Evolutionary conservation across 2,113 vertebrate species (phyloP).

Genomic region (Callorhinus ursinus): DNA sequence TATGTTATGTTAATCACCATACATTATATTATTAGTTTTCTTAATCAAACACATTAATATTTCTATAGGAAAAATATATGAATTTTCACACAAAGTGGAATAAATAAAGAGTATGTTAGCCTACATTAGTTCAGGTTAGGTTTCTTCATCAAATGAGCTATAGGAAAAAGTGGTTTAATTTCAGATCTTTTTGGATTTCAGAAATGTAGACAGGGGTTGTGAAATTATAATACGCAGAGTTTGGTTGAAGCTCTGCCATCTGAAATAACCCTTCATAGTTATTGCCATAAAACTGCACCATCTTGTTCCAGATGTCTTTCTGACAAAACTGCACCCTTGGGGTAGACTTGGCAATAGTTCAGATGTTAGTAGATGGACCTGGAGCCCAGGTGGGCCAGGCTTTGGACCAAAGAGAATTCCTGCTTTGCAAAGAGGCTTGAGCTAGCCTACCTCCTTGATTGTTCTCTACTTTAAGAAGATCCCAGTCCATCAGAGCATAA

Average conservation of each 20-base stretch:
- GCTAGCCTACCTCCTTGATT: background rate
- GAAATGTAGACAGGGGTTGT: background rate
- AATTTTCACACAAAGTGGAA: background rate
- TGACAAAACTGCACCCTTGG: accelerated
- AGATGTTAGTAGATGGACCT: background rate
- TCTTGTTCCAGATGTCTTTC: background rate
- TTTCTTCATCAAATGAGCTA: background rate
- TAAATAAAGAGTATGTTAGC: background rate
- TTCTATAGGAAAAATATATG: background rate
- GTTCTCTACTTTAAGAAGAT: background rate
- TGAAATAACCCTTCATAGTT: background rate
- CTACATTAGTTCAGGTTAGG: background rate
- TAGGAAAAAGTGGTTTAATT: background rate
- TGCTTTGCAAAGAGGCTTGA: background rate
- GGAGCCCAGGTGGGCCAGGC: background rate
- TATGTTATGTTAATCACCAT: too few relatives aligned
- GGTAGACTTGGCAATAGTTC: background rate
- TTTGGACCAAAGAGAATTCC: background rate
- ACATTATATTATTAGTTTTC: too few relatives aligned
- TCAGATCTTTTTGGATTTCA: background rate
- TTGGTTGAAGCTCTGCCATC: background rate
- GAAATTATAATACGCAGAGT: background rate
- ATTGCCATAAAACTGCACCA: accelerated
- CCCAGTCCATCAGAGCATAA: background rate
- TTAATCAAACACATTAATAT: background rate